Base-by-base conservation (phyloP, 2,888 invertebrate genomes). In the Drosophila antonietae region DNA sequence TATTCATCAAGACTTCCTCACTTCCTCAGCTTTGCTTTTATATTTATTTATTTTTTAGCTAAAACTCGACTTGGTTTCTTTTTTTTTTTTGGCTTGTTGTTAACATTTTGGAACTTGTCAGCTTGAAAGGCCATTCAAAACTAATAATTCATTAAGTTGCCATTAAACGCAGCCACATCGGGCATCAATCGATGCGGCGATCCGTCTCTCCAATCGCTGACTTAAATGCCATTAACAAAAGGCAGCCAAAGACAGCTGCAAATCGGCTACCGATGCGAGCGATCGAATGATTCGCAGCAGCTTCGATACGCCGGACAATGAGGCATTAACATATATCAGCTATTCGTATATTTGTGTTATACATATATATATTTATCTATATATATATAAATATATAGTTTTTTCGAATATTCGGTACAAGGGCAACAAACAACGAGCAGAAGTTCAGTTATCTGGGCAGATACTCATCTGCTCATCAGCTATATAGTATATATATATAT, bases 141-240 rank as follows among this genome's bases (percentile, higher is more conserved):
- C 71, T 75, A 75, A 87, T 84, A 83, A 87, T 83, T 84, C 86
- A 89, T 84, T 84, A 84, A 80, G 83, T 64, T 89, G 83, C 81
- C 87, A 84, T 89, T 89, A 89, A 81, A 80, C 53, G 46, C 67
- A 62, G 62, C 47, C 64, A 44, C 57, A 58, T 58, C 67, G 46
- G 56, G 61, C 64, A 65, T 63, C 68, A 55, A 81, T 71, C 78
- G 56, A 81, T 60, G 49, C 47, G 28, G 28, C 49, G 43, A 47
- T 52, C 37, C 18, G 33, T 51, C 51, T 33, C 18, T 33, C 51
- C 51, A 12, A 18, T 23, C 47, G 49, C 49, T 33, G 49, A 33
- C 62, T 89, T 83, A 89, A 84, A 83, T 89, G 89, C 88, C 87
- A 89, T 78, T 78, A 70, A 61, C 55, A 67, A 56, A 59, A 37